Percentiles rank a stretch among this genome's conserved stretches.
Evolutionary conservation across 2,797 vertebrate species (phyloP).

Genomic region (Sciurus vulgaris): DNA sequence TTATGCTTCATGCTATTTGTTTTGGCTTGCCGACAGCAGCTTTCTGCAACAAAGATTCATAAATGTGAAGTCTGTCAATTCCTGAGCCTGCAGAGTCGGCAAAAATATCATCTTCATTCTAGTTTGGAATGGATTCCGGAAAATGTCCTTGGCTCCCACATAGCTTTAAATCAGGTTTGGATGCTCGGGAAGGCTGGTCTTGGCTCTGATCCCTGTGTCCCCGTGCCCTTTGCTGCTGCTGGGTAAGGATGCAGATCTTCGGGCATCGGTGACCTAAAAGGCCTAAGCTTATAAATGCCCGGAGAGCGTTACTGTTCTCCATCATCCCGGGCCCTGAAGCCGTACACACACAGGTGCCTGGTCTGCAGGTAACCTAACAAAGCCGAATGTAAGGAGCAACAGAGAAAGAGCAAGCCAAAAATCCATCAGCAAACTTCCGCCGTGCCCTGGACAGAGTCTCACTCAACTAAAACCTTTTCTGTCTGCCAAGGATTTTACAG

Average conservation of each 20-base stretch:
- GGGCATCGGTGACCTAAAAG: not conserved
- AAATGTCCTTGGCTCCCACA: slow-evolving; percentile 57
- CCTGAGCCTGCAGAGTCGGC: slow-evolving; percentile 52
- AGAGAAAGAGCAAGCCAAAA: not conserved
- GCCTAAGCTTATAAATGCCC: slow-evolving; percentile 30
- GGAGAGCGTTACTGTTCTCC: not conserved
- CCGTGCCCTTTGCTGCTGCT: not conserved
- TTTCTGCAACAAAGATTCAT: slow-evolving; percentile 66
- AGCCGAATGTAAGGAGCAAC: not conserved
- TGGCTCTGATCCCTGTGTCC: not conserved
- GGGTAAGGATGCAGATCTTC: not conserved
- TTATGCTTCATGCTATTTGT: slow-evolving; percentile 61
- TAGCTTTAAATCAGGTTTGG: slow-evolving; percentile 59
- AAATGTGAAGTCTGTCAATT: slow-evolving; percentile 54
- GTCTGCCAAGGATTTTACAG: not conserved
- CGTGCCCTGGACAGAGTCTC: fast-evolving
- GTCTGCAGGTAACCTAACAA: not conserved
- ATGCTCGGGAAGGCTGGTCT: not conserved
- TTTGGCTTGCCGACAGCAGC: slow-evolving; percentile 67
- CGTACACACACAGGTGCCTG: not conserved
- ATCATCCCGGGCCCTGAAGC: not conserved
- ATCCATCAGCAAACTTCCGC: not conserved
- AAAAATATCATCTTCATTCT: slow-evolving; percentile 56
- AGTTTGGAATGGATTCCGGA: slow-evolving; percentile 57
- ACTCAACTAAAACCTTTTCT: not conserved